Evolutionary conservation across 2,888 invertebrate species (phyloP).

Genomic region (Leucoptera coffeella): DNA sequence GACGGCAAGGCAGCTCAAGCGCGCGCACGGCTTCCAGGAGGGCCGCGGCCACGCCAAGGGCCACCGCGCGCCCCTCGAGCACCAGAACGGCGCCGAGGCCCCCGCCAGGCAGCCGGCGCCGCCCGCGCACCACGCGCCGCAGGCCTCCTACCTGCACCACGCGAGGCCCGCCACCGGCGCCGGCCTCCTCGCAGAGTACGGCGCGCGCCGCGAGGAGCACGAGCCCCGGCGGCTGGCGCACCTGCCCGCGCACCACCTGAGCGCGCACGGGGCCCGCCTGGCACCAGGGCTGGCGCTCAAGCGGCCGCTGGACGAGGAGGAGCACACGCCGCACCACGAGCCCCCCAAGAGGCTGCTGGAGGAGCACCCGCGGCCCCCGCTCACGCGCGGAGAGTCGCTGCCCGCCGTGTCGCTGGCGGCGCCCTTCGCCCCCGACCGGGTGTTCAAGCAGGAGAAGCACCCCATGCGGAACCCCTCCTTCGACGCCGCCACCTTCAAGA

Average conservation of each 20-base stretch:
- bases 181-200: conserved; percentile 55
- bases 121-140: conserved; percentile 38
- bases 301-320: conserved; percentile 69
- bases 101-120: conserved; percentile 45
- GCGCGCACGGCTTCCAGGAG: conserved; percentile 70
- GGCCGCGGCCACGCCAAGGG: conserved; percentile 34
- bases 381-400: conserved; percentile 84
- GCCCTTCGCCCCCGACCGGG: conserved; percentile 76
- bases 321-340: conserved; percentile 62
- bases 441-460: conserved; percentile 80
- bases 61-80: conserved; percentile 47
- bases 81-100: conserved; percentile 48
- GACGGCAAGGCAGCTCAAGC: conserved; percentile 90
- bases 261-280: conserved; percentile 35
- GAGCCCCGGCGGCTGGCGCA: conserved; percentile 49
- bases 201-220: conserved; percentile 43
- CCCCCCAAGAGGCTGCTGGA: conserved; percentile 61
- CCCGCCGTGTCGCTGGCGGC: conserved; percentile 79
- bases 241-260: conserved; percentile 43
- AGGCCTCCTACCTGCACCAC: conserved; percentile 49
- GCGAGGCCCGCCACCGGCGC: conserved; percentile 38
- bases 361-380: conserved; percentile 70
- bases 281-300: conserved; percentile 60
- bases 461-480: conserved; percentile 90
- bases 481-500: conserved; percentile 81